Evolutionary conservation across 2,797 vertebrate species (phyloP), one percentile per base, ranked within the genome.

Genomic region (Loriculus beryllinus): DNA sequence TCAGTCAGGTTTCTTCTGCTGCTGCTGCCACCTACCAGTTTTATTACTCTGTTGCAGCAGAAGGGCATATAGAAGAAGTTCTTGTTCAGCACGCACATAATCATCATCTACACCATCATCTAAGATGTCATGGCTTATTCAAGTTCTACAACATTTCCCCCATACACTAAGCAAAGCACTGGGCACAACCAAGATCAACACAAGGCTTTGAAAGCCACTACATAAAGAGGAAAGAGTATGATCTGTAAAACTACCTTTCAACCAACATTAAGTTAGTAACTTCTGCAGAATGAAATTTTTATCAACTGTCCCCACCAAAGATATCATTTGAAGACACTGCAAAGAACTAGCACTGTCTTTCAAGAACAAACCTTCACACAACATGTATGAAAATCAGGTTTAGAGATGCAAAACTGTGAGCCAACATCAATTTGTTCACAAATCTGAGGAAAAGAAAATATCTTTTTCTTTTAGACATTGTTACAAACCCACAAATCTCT

Each of bases 21-120:
- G 90, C 86, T 97, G 94, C 96, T 98, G 97, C 93, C 97, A 98
- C 98, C 98, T 98, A 98, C 94, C 97, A 97, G 94, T 97, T 96
- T 96, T 97, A 98, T 96, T 96, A 97, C 81, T 97, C 97, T 98
- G 97, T 97, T 98, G 97, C 97, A 98, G 97, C 98, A 97, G 96
- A 98, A 97, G 97, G 96, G 97, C 94, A 98, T 98, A 98, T 19
- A 98, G 97, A 98, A 97, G 98, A 97, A 96, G 94, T 95, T 96
- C 91, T 93, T 96, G 97, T 97, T 98, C 97, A 98, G 83, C 95
- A 96, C 17, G 86, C 69, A 95, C 64, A 91, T 95, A 96, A 96
- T 85, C 92, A 97, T 12, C 89, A 91, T 64, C 59, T 45, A 95
- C 51, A 95, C 89, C 82, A 80, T 92, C 82, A 80, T 92, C 92